phyloP scores from a whole-genome alignment of 2,888 invertebrate species.

The Cancer borealis region DNA sequence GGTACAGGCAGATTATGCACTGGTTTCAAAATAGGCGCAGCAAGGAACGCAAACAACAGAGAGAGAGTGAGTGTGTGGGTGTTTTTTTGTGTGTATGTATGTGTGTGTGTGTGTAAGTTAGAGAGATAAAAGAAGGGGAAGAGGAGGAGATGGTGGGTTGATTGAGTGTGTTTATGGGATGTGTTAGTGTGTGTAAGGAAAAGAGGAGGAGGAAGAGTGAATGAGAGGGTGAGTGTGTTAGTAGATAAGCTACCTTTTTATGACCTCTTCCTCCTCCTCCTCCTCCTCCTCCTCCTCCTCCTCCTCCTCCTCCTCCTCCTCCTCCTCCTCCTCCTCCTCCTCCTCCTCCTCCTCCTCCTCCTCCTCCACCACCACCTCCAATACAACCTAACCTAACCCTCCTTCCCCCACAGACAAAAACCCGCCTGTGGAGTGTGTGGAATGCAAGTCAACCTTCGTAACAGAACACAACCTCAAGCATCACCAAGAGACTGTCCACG shows the following conservation, averaged over 20 bases:
- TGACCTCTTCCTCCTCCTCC: too few relatives aligned
- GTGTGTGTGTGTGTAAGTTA: neutral
- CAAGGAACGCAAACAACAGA: slow-evolving; percentile 71
- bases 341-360: neutral
- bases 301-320: too few relatives aligned
- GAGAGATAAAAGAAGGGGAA: neutral
- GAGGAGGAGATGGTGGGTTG: too few relatives aligned
- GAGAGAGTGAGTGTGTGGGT: slow-evolving; percentile 56
- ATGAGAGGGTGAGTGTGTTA: too few relatives aligned
- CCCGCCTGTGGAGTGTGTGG: slow-evolving; percentile 69
- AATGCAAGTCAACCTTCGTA: slow-evolving; percentile 73
- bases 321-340: neutral
- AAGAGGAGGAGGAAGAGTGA: neutral
- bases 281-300: too few relatives aligned
- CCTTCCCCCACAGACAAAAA: slow-evolving; percentile 47
- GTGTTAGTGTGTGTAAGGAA: neutral
- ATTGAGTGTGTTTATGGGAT: too few relatives aligned
- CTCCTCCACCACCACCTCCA: neutral
- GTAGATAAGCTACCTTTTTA: neutral
- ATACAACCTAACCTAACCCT: too few relatives aligned
- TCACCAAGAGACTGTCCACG: slow-evolving; percentile 57
- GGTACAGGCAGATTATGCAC: slow-evolving; percentile 74
- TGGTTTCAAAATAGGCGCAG: slow-evolving; percentile 77
- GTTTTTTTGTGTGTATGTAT: neutral
- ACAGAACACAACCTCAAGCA: slow-evolving; percentile 59